Evolutionary conservation across 2,888 invertebrate genomes (phyloP).

Genomic region (Serripes groenlandicus): DNA sequence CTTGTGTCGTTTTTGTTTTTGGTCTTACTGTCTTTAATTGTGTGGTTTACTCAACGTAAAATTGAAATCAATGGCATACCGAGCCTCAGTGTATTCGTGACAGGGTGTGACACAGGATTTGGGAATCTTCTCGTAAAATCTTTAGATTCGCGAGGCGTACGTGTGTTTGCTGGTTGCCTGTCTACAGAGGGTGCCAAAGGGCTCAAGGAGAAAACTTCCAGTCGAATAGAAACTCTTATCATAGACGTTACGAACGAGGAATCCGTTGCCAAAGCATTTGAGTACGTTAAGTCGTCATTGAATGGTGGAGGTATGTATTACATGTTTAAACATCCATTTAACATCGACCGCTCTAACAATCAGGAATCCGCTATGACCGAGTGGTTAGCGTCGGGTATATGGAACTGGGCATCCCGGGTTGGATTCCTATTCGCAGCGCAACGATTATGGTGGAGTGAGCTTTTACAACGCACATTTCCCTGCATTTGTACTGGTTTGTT

Average conservation of each 20-base stretch:
- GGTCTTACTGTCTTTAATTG: neutral
- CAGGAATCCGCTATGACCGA: no score
- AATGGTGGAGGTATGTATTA: conserved; percentile 31
- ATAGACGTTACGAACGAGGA: conserved; percentile 67
- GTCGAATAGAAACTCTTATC: conserved; percentile 59
- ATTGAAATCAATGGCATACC: conserved; percentile 36
- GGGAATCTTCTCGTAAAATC: conserved; percentile 70
- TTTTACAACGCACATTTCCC: no score
- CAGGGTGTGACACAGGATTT: conserved; percentile 79
- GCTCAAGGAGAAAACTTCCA: conserved; percentile 52
- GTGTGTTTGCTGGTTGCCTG: conserved; percentile 74
- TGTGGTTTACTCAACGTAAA: neutral
- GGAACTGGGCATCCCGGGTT: no score
- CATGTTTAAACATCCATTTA: neutral
- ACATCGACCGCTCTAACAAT: no score
- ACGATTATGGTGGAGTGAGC: no score
- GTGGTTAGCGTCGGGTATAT: no score
- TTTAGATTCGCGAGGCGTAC: conserved; percentile 70
- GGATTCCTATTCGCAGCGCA: no score
- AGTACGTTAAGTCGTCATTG: conserved; percentile 49
- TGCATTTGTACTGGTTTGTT: no score
- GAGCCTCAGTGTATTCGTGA: conserved; percentile 71
- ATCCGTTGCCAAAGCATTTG: conserved; percentile 59
- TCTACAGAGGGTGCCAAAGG: conserved; percentile 62
- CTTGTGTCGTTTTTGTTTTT: neutral